Evolutionary conservation across 2,888 invertebrate genomes (phyloP).

Genomic region (Gastrophysa polygoni): DNA sequence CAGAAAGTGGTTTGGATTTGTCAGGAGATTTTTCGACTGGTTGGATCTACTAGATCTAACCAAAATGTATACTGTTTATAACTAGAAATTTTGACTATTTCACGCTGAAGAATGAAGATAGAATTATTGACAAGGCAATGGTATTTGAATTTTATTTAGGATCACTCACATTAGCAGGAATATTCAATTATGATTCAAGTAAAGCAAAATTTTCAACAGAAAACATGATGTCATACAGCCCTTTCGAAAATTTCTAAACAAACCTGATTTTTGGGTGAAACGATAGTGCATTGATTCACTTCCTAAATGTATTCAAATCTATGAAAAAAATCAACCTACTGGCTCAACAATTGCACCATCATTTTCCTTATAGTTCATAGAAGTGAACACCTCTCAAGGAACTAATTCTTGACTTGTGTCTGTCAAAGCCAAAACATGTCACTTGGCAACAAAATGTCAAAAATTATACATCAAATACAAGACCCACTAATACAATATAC

Average conservation of each 20-base stretch:
- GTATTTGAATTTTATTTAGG: too few relatives aligned
- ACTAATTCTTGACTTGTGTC: neutral
- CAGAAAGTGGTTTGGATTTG: too few relatives aligned
- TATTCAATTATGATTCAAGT: neutral
- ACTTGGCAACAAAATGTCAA: conserved; percentile 5
- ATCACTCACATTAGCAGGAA: neutral
- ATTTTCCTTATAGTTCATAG: conserved; percentile 9
- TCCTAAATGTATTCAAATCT: neutral
- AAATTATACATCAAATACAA: neutral
- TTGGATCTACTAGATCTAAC: too few relatives aligned
- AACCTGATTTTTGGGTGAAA: neutral
- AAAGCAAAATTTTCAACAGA: neutral
- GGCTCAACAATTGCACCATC: conserved; percentile 1
- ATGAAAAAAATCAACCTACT: neutral
- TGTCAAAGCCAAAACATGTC: conserved; percentile 17
- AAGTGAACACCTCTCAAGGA: neutral
- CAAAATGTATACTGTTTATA: too few relatives aligned
- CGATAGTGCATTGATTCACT: neutral
- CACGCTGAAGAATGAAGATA: too few relatives aligned
- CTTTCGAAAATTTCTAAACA: neutral
- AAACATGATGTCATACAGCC: neutral
- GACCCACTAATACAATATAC: neutral
- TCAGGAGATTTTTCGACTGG: too few relatives aligned
- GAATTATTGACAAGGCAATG: too few relatives aligned
- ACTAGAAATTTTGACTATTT: too few relatives aligned